These are phyloP conservation scores for Pterois miles DNA, from an alignment of 2,797 vertebrate genomes.

Conservation along the genomic window DNA sequence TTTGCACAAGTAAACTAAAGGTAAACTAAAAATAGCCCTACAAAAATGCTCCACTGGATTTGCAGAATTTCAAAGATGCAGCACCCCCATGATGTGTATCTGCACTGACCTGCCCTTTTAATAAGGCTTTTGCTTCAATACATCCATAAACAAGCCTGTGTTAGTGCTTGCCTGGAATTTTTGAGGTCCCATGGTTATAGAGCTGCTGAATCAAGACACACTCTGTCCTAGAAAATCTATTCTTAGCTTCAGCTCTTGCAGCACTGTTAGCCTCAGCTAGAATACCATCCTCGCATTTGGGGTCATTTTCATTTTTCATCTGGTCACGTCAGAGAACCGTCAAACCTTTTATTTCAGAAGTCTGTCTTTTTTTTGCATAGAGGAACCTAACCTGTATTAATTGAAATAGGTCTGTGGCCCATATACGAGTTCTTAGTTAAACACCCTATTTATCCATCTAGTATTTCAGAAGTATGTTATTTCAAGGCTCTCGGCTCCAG, in stretches of 20 bases:
- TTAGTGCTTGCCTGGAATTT: slow-evolving; percentile 53
- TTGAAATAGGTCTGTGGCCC: not conserved
- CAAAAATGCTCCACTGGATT: not conserved
- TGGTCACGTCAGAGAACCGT: slow-evolving; percentile 8
- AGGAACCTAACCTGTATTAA: not conserved
- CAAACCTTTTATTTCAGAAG: not conserved
- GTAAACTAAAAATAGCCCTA: not conserved
- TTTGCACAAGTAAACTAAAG: not conserved
- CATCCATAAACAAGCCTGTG: slow-evolving; percentile 47
- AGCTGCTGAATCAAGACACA: slow-evolving; percentile 73
- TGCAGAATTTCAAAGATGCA: slow-evolving; percentile 26
- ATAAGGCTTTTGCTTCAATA: slow-evolving; percentile 35
- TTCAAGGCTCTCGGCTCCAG: slow-evolving; percentile 1
- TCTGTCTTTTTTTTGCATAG: not conserved
- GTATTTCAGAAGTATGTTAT: not conserved
- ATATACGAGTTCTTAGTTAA: not conserved
- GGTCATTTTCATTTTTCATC: slow-evolving; percentile 48
- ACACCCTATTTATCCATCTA: not conserved
- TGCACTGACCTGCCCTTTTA: slow-evolving; percentile 25
- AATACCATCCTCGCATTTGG: slow-evolving; percentile 41
- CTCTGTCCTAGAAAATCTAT: slow-evolving; percentile 76
- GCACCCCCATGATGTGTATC: slow-evolving; percentile 17
- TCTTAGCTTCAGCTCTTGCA: slow-evolving; percentile 68
- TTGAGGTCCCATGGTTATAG: slow-evolving; percentile 59
- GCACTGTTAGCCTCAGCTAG: slow-evolving; percentile 47